A percentile compares a stretch with the other conserved stretches of the same genome.
These are phyloP conservation scores for Lissonota sp. DNA, from an alignment of 2,888 invertebrate genomes.

Conservation along the genomic window DNA sequence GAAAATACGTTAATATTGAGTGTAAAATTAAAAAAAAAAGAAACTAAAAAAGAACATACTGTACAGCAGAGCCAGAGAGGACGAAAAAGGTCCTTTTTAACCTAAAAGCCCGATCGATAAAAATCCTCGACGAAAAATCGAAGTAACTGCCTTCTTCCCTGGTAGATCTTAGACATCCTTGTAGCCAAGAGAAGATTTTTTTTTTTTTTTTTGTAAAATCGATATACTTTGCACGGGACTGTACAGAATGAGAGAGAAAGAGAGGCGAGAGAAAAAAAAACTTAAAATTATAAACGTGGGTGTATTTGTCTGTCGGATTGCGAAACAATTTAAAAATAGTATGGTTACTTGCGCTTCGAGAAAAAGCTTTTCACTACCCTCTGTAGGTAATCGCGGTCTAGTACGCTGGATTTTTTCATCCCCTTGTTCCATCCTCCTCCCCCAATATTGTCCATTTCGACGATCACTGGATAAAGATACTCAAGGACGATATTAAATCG, in stretches of 20 bases:
- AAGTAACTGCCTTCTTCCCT: slow-evolving; percentile 49
- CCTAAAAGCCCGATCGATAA: slow-evolving; percentile 29
- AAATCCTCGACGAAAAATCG: slow-evolving; percentile 53
- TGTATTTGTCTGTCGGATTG: slow-evolving; percentile 67
- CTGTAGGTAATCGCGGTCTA: slow-evolving; percentile 79
- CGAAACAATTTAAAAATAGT: slow-evolving; percentile 71
- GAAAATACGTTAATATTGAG: slow-evolving; percentile 43
- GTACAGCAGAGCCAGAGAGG: not conserved
- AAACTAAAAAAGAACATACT: slow-evolving; percentile 25
- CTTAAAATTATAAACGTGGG: slow-evolving; percentile 67
- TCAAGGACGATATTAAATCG: not conserved
- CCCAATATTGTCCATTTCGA: slow-evolving; percentile 21
- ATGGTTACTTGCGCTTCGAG: slow-evolving; percentile 77
- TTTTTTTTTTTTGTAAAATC: too few species aligned
- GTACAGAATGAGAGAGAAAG: slow-evolving; percentile 34
- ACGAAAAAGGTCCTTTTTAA: slow-evolving; percentile 26
- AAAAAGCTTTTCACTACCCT: slow-evolving; percentile 69
- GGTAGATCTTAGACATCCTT: slow-evolving; percentile 48
- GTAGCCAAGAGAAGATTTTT: slow-evolving; percentile 29
- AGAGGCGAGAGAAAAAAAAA: slow-evolving; percentile 41
- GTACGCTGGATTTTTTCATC: slow-evolving; percentile 81
- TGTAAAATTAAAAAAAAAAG: slow-evolving; percentile 38
- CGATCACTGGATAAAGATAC: slow-evolving; percentile 31
- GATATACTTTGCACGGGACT: too few species aligned
- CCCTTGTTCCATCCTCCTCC: slow-evolving; percentile 52